A percentile compares a stretch with the other conserved stretches of the same genome.
Conservation (phyloP, 2,888 invertebrate species). For the Abscondita cerata region DNA sequence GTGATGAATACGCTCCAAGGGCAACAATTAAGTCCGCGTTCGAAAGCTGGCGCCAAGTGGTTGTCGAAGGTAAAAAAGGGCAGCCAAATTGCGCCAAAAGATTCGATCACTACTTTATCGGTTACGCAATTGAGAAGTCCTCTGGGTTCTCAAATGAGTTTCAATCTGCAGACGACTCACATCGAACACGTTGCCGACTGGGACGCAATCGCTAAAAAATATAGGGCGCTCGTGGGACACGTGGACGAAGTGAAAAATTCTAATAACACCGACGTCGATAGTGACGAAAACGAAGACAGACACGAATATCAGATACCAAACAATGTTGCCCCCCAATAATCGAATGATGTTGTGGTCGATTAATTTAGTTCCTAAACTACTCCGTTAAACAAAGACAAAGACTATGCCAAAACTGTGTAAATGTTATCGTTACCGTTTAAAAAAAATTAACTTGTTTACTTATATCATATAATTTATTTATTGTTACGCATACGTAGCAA, state of each 20-base stretch:
- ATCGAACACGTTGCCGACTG: conserved; percentile 92
- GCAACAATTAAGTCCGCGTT: conserved; percentile 78
- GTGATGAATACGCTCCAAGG: conserved; percentile 76
- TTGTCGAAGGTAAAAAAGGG: conserved; percentile 86
- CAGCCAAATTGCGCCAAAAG: conserved; percentile 77
- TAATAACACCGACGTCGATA: conserved; percentile 51
- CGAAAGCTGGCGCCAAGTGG: conserved; percentile 90
- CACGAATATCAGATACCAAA: conserved; percentile 41
- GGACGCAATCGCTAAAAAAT: conserved; percentile 89
- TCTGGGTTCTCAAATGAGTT: conserved; percentile 83
- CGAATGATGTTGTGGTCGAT: conserved; percentile 1
- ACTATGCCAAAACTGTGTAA: too few species aligned
- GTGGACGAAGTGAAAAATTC: conserved; percentile 63
- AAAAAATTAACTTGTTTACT: too few species aligned
- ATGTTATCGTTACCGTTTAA: too few species aligned
- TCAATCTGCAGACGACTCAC: conserved; percentile 75
- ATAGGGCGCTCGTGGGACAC: conserved; percentile 75
- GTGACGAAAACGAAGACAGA: conserved; percentile 50
- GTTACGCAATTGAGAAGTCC: conserved; percentile 85
- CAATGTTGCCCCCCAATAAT: conserved; percentile 35
- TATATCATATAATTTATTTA: too few species aligned
- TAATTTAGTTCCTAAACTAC: background rate
- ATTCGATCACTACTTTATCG: conserved; percentile 78
- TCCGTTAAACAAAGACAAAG: too few species aligned
- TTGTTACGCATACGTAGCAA: too few species aligned